phyloP scores from a whole-genome alignment of 2,888 invertebrate species.

The Venusia cambrica region DNA sequence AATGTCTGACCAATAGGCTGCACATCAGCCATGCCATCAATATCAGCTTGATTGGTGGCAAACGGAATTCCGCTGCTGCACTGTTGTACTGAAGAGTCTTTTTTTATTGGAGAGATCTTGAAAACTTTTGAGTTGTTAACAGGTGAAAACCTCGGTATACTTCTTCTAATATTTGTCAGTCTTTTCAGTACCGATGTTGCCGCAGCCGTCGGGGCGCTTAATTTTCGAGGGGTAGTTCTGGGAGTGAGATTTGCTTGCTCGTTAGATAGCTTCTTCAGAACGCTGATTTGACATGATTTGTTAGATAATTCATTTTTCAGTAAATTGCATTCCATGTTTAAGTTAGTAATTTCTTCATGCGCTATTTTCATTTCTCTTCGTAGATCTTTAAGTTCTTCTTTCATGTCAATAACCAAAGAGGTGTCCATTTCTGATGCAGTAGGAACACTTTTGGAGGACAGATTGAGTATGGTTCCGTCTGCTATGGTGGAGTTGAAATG shows the following conservation, averaged over 20 bases:
- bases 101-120: neutral
- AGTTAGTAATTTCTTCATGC: constrained; percentile 2
- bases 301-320: neutral
- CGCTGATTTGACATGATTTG: neutral
- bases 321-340: neutral
- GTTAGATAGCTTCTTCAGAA: neutral
- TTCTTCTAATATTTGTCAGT: neutral
- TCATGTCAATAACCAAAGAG: neutral
- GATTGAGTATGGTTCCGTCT: neutral
- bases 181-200: neutral
- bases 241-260: neutral
- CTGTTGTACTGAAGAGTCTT: neutral
- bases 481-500: neutral
- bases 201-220: too few species aligned
- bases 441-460: constrained; percentile 1
- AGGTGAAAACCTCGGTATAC: neutral
- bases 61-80: too few species aligned
- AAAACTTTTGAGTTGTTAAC: neutral
- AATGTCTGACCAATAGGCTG: too few species aligned
- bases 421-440: neutral
- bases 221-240: neutral
- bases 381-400: constrained; percentile 1
- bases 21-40: too few species aligned
- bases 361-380: neutral
- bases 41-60: too few species aligned